Conservation (phyloP, 35 echinoderm and acorn worm species). For the Apostichopus californicus region DNA sequence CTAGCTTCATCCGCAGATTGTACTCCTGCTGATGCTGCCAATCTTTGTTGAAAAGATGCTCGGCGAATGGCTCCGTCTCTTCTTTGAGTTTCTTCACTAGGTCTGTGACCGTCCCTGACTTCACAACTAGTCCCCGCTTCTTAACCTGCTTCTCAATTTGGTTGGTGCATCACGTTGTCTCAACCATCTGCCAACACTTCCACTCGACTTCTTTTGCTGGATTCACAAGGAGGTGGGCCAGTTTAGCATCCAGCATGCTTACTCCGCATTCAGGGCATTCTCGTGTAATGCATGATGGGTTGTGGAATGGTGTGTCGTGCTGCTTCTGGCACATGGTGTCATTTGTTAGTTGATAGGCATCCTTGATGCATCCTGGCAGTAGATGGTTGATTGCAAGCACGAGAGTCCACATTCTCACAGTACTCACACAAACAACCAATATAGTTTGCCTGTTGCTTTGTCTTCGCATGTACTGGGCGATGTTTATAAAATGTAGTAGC, state of each 20-base stretch:
- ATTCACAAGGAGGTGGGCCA: not conserved
- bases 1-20: constrained; percentile 23
- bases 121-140: constrained; percentile 33
- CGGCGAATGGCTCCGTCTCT: constrained; percentile 28
- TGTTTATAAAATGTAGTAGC: constrained; percentile 29
- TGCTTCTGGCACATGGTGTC: constrained; percentile 44
- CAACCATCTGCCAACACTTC: constrained; percentile 40
- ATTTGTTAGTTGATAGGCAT: constrained; percentile 2
- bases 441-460: constrained; percentile 47
- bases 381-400: constrained; percentile 21
- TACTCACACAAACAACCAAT: constrained; percentile 61
- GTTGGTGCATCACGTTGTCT: constrained; percentile 11
- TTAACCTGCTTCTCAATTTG: constrained; percentile 26
- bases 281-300: constrained; percentile 39
- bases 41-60: constrained; percentile 57
- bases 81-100: constrained; percentile 28
- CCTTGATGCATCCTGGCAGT: constrained; percentile 40
- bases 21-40: constrained; percentile 53
- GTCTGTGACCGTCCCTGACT: not conserved
- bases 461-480: constrained; percentile 17
- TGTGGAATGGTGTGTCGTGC: not conserved
- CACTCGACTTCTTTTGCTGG: constrained; percentile 1
- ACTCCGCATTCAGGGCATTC: constrained; percentile 39
- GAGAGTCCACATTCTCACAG: constrained; percentile 29
- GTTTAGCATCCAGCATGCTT: not conserved